Base-by-base conservation (phyloP, 92 coral and sea anemone genomes). In the Heteractis magnifica region DNA sequence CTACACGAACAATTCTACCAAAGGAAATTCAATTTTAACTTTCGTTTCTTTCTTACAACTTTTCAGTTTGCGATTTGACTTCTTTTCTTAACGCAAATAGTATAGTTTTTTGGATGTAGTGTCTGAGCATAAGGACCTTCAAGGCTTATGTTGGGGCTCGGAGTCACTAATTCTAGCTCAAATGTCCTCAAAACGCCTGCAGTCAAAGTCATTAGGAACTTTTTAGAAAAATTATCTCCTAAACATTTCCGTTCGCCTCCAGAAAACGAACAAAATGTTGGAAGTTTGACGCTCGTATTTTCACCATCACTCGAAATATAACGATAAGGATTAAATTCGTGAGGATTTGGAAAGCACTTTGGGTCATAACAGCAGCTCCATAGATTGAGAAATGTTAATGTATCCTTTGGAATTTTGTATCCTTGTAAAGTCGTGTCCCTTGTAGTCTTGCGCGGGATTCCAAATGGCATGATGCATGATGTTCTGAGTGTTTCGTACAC, bases 231-330 rank as follows among this genome's bases (percentile, higher is more conserved):
- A 68, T 77, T 75, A 59, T 89, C 85, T 21, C 91, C 93, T 5
- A 85, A 72, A 77, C 95, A 92, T 70, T 83, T 85, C 49, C 95
- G 76, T 18, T 88, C 89, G 21, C 95, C 93, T 2, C 81, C 80
- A 6, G 93, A 88, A 72, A 92, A 92, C 15, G 88, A 83, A 18
- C 86, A 78, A 80, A 83, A 83, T 0, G 86, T 76, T 11, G 86
- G 20, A 15, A 72, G 77, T 72, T 49, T 78, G 8, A 48, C 79
- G 12, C 52, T 21, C 1, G 78, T 81, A 21, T 74, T 75, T 79
- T 65, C 73, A 16, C 56, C 34, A 14, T 72, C 80, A 79, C 6
- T 62, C 11, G 86, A 64, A 52, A 91, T 74, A 48, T 87, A 92
- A 21, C 95, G 93, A 68, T 77, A 79, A 0, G 95, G 95, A 15